Conservation (phyloP, 1,140 invertebrate genomes). For the Adelges cooleyi region DNA sequence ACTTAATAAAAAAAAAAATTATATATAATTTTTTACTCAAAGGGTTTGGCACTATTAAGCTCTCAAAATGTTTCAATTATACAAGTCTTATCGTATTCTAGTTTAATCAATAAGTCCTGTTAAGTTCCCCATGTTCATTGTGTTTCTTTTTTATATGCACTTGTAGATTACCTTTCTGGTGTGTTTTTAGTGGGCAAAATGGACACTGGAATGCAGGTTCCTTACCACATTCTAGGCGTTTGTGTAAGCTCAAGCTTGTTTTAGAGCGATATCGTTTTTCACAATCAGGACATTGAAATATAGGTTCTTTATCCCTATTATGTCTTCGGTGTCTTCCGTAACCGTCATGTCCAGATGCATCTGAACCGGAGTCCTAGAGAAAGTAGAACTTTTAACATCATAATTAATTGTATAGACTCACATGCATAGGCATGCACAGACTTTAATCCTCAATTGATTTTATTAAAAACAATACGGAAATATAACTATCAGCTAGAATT, state of each 20-base stretch:
- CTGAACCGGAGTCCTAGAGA: constrained; percentile 28
- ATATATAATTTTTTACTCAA: neutral
- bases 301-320: constrained; percentile 30
- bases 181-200: constrained; percentile 42
- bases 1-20: no score
- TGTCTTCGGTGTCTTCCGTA: constrained; percentile 23
- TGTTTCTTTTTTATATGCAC: constrained; percentile 41
- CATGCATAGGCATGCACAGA: no score
- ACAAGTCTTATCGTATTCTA: neutral
- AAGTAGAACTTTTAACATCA: neutral
- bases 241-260: constrained; percentile 43
- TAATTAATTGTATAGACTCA: no score
- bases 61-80: constrained; percentile 6
- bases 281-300: constrained; percentile 38
- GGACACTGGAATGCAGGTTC: constrained; percentile 44
- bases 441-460: no score
- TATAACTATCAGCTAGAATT: no score
- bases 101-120: constrained; percentile 19
- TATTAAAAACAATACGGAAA: no score
- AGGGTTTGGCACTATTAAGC: neutral
- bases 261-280: constrained; percentile 41
- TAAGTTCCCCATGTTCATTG: constrained; percentile 31
- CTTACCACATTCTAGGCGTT: constrained; percentile 46
- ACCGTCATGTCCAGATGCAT: constrained; percentile 19
- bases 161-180: constrained; percentile 42